phyloP scores from a whole-genome alignment of 2,113 vertebrate genomes.

The Picathartes gymnocephalus region DNA sequence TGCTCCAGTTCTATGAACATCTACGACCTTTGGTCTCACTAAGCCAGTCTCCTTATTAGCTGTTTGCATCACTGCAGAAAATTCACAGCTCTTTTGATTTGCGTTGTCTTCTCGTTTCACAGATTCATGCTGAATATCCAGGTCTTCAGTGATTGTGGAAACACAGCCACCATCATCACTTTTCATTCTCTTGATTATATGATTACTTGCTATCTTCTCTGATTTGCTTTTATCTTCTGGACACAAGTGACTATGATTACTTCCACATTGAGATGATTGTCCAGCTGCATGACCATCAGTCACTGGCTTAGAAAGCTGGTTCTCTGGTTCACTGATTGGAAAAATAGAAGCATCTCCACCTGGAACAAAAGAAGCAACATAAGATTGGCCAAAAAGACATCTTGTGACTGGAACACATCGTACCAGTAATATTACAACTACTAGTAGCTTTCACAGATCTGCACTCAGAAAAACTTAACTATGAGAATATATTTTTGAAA shows the following conservation, averaged over 20 bases:
- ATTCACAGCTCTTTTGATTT: neutral
- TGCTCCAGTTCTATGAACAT: slow-evolving; percentile 89
- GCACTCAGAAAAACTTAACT: neutral
- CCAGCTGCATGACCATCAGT: neutral
- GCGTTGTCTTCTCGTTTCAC: neutral
- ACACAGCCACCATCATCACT: neutral
- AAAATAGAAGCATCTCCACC: slow-evolving; percentile 96
- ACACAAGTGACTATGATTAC: neutral
- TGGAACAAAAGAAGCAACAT: slow-evolving; percentile 39
- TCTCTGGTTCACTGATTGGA: slow-evolving; percentile 72
- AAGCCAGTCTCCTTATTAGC: neutral
- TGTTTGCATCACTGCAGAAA: neutral
- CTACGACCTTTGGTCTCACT: slow-evolving; percentile 26
- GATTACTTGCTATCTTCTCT: neutral
- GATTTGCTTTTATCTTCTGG: slow-evolving; percentile 31
- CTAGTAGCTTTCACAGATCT: neutral
- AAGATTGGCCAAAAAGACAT: neutral
- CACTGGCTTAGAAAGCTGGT: slow-evolving; percentile 67
- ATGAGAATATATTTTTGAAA: neutral
- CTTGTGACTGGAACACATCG: neutral
- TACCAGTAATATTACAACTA: neutral
- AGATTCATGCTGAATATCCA: neutral
- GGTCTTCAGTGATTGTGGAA: neutral
- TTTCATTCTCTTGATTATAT: slow-evolving; percentile 56
- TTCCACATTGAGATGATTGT: neutral